Conservation (phyloP, 2,797 vertebrate genomes). For the Pangasius sanitwongsei region DNA sequence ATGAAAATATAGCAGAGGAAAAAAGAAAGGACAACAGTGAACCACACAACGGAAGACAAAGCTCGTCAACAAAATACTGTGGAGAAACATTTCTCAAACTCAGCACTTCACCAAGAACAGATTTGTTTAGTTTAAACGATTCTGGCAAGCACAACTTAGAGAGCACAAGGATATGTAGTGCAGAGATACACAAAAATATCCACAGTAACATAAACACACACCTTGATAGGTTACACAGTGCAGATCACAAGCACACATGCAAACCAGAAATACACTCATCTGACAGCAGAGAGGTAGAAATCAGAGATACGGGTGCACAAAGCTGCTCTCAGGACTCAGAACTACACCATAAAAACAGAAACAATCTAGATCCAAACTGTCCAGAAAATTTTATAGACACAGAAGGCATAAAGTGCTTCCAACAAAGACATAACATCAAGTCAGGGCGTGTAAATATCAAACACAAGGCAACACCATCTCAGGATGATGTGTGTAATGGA, state of each 20-base stretch:
- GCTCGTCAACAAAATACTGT: not conserved
- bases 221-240: not conserved
- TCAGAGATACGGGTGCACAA: not conserved
- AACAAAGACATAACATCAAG: not conserved
- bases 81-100: not conserved
- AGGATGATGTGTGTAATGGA: not conserved
- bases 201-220: slow-evolving; percentile 12
- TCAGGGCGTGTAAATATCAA: slow-evolving; percentile 6
- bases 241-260: not conserved
- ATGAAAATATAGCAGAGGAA: not conserved
- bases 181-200: not conserved
- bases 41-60: not conserved
- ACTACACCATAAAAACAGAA: not conserved
- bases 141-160: not conserved
- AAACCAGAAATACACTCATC: not conserved
- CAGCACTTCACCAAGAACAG: slow-evolving; percentile 1
- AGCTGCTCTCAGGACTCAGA: not conserved
- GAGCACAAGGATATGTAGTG: not conserved
- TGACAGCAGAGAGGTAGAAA: not conserved
- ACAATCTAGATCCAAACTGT: not conserved
- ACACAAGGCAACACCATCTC: not conserved
- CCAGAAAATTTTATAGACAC: not conserved
- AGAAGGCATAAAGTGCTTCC: not conserved
- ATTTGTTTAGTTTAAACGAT: not conserved
- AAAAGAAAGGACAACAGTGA: not conserved